These are phyloP conservation scores for Drosophila repletoides DNA, from an alignment of 1,140 invertebrate genomes.

Conservation along the genomic window DNA sequence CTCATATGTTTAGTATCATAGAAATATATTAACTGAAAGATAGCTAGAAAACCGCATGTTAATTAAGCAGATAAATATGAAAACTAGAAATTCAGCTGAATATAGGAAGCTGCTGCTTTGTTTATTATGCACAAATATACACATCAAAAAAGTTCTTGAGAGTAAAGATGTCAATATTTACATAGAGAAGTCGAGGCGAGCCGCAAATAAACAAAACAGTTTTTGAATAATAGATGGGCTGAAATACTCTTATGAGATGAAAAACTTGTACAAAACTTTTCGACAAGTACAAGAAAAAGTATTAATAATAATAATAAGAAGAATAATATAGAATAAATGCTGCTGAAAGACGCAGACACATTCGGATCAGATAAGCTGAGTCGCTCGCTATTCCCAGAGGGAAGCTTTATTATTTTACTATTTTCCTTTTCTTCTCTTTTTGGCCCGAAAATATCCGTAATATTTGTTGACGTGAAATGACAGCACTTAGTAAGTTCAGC, in stretches of 20 bases:
- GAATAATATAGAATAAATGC: too few relatives aligned
- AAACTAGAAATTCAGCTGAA: background rate
- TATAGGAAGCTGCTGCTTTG: slow-evolving; percentile 20
- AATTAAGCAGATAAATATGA: background rate
- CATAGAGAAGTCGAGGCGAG: slow-evolving; percentile 12
- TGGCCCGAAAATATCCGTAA: slow-evolving; percentile 1
- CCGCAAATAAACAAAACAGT: slow-evolving; percentile 17
- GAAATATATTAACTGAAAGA: background rate
- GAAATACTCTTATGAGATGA: background rate
- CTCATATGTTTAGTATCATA: too few relatives aligned
- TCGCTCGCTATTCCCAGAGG: too few relatives aligned
- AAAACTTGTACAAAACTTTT: background rate
- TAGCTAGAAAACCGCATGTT: background rate
- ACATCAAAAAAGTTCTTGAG: slow-evolving; percentile 10
- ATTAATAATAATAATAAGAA: too few relatives aligned
- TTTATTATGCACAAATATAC: slow-evolving; percentile 11
- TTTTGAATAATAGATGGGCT: slow-evolving; percentile 9
- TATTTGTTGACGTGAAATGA: slow-evolving; percentile 11
- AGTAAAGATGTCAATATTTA: slow-evolving; percentile 26
- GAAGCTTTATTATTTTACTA: too few relatives aligned
- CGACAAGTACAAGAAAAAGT: too few relatives aligned
- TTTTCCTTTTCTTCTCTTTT: too few relatives aligned
- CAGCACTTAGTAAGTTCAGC: slow-evolving; percentile 47
- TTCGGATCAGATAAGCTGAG: too few relatives aligned
- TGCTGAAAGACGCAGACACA: too few relatives aligned